Conservation (phyloP, 2,888 invertebrate species). For the Nephrotoma appendiculata region DNA sequence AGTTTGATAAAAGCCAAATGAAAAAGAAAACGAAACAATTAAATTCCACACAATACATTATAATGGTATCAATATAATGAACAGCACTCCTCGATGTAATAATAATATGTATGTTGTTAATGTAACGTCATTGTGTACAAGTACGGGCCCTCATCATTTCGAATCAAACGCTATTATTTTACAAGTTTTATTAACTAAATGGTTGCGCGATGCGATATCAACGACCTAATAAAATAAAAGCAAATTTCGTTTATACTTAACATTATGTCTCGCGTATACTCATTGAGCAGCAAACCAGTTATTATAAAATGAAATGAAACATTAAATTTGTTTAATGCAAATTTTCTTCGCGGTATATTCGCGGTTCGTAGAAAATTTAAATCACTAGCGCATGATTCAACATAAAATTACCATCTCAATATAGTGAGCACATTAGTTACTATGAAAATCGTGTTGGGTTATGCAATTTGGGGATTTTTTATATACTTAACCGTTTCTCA, state of each 20-base stretch:
- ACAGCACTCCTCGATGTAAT: neutral
- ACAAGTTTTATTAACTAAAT: neutral
- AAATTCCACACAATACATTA: neutral
- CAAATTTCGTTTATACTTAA: neutral
- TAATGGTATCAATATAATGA: neutral
- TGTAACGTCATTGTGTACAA: neutral
- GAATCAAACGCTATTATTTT: neutral
- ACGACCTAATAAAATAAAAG: neutral
- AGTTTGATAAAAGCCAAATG: neutral
- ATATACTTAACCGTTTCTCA: neutral
- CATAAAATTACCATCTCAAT: neutral
- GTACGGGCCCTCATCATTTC: neutral
- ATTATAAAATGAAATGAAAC: neutral
- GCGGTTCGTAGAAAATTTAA: neutral
- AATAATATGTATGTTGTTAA: neutral
- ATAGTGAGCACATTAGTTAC: neutral
- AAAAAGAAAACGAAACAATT: neutral
- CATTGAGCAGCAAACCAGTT: neutral
- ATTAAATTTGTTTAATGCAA: neutral
- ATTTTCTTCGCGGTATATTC: neutral
- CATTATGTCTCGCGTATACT: neutral
- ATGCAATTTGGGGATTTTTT: neutral
- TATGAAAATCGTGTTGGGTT: neutral
- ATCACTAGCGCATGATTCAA: neutral
- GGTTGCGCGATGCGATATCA: neutral